phyloP scores from a whole-genome alignment of 92 coral and sea anemone genomes.

The Bergia puertoricense region DNA sequence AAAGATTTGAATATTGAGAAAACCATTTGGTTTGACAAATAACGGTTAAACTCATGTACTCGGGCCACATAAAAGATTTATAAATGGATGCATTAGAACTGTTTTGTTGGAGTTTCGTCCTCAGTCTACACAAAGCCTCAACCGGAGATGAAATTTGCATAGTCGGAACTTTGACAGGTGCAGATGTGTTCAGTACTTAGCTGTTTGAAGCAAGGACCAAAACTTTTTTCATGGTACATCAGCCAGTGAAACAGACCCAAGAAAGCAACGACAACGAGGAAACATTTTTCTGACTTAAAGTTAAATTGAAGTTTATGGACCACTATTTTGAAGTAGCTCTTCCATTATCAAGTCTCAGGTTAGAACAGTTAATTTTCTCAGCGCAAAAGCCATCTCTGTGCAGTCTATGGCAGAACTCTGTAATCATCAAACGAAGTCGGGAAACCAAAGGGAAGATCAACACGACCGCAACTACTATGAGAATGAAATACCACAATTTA shows the following conservation, averaged over 20 bases:
- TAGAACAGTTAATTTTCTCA: not conserved
- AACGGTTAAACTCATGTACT: not conserved
- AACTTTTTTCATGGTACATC: not conserved
- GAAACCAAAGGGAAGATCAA: not conserved
- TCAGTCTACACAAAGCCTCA: not conserved
- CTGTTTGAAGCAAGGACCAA: not conserved
- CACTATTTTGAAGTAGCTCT: not conserved
- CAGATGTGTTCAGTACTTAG: constrained; percentile 1
- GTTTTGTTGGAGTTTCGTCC: not conserved
- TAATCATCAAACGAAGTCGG: constrained; percentile 7
- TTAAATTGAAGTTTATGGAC: not conserved
- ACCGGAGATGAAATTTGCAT: constrained; percentile 39
- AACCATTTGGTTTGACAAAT: not conserved
- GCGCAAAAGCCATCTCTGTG: not conserved
- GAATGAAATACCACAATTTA: constrained; percentile 40
- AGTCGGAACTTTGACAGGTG: constrained; percentile 16
- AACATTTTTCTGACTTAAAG: not conserved
- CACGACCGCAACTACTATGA: constrained; percentile 11
- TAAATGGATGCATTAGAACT: not conserved
- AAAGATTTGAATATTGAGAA: too few relatives aligned
- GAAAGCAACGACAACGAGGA: not conserved
- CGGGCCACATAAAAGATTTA: not conserved
- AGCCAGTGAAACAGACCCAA: not conserved
- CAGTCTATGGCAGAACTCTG: constrained; percentile 11
- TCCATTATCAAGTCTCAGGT: not conserved